Percentiles rank a stretch among this genome's conserved stretches.
Evolutionary conservation across 2,797 vertebrate genomes (phyloP).

Genomic region (Xiphophorus birchmanni): DNA sequence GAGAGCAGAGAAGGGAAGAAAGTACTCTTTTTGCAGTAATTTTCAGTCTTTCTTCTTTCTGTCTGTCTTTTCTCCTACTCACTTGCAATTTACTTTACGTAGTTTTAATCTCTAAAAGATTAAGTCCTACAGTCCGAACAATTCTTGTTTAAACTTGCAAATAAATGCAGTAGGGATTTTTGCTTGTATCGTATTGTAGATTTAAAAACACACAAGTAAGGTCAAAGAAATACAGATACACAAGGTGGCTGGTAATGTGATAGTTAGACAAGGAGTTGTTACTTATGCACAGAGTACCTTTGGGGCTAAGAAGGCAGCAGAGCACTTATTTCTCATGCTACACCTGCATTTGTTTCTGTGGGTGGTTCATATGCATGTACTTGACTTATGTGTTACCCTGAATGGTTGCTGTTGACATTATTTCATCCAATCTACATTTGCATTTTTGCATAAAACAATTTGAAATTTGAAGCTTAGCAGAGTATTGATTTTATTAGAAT

Average conservation of each 20-base stretch:
- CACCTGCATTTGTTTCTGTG: neutral
- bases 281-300: constrained; percentile 55
- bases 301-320: constrained; percentile 83
- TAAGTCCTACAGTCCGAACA: constrained; percentile 28
- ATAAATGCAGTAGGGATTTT: constrained; percentile 27
- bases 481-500: too few species aligned
- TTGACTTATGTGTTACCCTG: neutral
- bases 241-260: constrained; percentile 21
- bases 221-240: constrained; percentile 5
- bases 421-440: neutral
- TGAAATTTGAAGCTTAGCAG: neutral
- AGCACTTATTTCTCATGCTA: constrained; percentile 54
- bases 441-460: neutral
- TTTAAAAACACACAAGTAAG: neutral
- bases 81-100: constrained; percentile 53
- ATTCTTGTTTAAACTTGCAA: constrained; percentile 45
- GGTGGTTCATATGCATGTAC: neutral
- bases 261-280: constrained; percentile 84
- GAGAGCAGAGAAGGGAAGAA: constrained; percentile 67
- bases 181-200: neutral
- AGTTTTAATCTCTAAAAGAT: constrained; percentile 60
- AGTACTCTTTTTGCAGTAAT: constrained; percentile 69
- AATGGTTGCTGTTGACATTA: neutral
- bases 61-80: constrained; percentile 41
- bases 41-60: constrained; percentile 51